Conservation (phyloP, 1,140 invertebrate genomes). For the Panagrolaimus sp. region DNA sequence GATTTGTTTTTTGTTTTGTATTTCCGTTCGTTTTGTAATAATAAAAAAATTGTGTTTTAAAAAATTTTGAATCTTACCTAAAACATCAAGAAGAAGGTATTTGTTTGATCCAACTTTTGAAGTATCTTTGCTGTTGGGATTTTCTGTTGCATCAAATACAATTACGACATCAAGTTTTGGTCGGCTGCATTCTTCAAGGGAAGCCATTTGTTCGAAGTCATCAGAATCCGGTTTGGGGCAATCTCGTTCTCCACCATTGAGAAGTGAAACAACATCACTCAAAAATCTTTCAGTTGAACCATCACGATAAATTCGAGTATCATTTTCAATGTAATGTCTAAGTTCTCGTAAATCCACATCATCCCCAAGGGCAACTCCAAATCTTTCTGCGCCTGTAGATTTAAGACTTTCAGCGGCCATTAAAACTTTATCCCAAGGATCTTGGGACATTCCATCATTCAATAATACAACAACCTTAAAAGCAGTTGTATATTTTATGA, state of each 20-base stretch:
- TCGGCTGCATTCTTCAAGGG: conserved; percentile 30
- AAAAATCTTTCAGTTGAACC: conserved; percentile 46
- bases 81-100: conserved; percentile 47
- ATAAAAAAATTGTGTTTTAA: background rate
- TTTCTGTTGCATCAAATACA: conserved; percentile 40
- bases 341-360: conserved; percentile 53
- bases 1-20: conserved; percentile 4
- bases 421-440: conserved; percentile 47
- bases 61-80: conserved; percentile 31
- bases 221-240: conserved; percentile 17
- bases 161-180: conserved; percentile 46
- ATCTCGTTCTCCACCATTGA: conserved; percentile 29
- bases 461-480: conserved; percentile 45
- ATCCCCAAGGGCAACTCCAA: conserved; percentile 53
- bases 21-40: background rate
- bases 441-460: conserved; percentile 57
- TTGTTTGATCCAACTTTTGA: conserved; percentile 46
- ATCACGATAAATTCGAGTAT: conserved; percentile 49
- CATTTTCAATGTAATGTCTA: conserved; percentile 41
- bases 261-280: conserved; percentile 42
- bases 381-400: conserved; percentile 43
- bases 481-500: too few relatives aligned
- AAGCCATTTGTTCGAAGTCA: background rate
- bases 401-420: conserved; percentile 33
- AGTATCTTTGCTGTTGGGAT: conserved; percentile 30